These are phyloP conservation scores for Melospiza melodia DNA, from an alignment of 2,113 vertebrate genomes.

Conservation along the genomic window DNA sequence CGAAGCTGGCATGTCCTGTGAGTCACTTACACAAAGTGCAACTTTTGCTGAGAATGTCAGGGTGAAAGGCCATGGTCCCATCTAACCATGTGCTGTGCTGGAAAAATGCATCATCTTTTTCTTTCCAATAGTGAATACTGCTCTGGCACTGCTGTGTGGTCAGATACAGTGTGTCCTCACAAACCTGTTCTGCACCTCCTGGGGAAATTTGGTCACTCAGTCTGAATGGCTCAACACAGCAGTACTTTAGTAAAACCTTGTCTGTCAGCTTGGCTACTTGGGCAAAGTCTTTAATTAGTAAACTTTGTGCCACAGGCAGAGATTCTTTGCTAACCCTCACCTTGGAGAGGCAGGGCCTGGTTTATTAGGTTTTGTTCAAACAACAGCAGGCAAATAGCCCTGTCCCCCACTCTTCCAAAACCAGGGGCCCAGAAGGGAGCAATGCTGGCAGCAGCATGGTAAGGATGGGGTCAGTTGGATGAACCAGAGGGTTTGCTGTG, in stretches of 20 bases:
- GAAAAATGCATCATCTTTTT: neutral
- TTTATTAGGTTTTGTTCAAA: neutral
- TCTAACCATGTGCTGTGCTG: neutral
- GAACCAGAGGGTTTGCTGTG: neutral
- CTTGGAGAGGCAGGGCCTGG: neutral
- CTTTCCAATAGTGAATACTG: neutral
- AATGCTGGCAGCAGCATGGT: neutral
- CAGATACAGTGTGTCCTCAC: neutral
- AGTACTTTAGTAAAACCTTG: neutral
- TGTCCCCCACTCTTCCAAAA: neutral
- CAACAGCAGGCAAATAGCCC: neutral
- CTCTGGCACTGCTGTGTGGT: neutral
- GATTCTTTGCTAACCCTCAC: neutral
- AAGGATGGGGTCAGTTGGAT: neutral
- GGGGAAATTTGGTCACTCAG: neutral
- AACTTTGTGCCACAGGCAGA: neutral
- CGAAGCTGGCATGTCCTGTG: neutral
- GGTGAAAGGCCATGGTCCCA: neutral
- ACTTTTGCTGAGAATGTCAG: slow-evolving; percentile 30
- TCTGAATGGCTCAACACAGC: neutral
- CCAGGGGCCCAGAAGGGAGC: neutral
- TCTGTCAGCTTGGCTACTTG: neutral
- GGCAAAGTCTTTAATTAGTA: neutral
- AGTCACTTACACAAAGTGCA: slow-evolving; percentile 34
- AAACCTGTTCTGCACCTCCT: neutral